phyloP scores from a whole-genome alignment of 1,140 invertebrate species.

The Gonioctena quinquepunctata region DNA sequence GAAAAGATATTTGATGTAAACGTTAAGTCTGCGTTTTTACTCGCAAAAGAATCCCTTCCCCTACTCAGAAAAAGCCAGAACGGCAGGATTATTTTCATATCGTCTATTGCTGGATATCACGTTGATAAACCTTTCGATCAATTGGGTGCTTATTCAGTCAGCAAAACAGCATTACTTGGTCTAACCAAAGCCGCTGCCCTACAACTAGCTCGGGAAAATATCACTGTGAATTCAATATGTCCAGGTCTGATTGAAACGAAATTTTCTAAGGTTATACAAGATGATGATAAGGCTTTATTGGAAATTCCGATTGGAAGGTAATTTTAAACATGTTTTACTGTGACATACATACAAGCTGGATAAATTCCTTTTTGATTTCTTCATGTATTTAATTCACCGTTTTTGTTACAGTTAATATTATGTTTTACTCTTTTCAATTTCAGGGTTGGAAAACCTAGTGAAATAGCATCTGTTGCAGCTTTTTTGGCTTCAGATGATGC shows the following conservation, averaged over 20 bases:
- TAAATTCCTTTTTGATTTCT: too few relatives aligned
- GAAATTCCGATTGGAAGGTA: conserved; percentile 20
- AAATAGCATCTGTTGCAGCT: conserved; percentile 82
- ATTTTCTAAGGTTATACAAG: conserved; percentile 23
- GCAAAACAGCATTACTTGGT: conserved; percentile 91
- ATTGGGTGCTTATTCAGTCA: conserved; percentile 91
- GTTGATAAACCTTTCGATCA: conserved; percentile 61
- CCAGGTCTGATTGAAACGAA: conserved; percentile 71
- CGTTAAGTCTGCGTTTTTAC: conserved; percentile 85
- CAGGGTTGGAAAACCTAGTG: conserved; percentile 71
- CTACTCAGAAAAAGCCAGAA: conserved; percentile 76
- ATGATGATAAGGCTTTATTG: conserved; percentile 2
- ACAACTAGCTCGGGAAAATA: conserved; percentile 76
- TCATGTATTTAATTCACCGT: background rate
- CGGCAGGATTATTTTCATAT: conserved; percentile 82
- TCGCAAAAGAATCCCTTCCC: conserved; percentile 87
- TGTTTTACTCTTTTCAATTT: conserved; percentile 17
- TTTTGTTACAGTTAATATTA: background rate
- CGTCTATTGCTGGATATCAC: conserved; percentile 85
- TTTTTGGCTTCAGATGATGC: conserved; percentile 92
- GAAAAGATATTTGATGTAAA: conserved; percentile 97
- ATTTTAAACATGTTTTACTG: too few relatives aligned
- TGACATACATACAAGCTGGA: too few relatives aligned
- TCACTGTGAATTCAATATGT: conserved; percentile 91
- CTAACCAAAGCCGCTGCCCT: conserved; percentile 80